A percentile compares a stretch with the other conserved stretches of the same genome.
Conservation (phyloP, 1,140 invertebrate genomes). For the Sarcophaga bullata region DNA sequence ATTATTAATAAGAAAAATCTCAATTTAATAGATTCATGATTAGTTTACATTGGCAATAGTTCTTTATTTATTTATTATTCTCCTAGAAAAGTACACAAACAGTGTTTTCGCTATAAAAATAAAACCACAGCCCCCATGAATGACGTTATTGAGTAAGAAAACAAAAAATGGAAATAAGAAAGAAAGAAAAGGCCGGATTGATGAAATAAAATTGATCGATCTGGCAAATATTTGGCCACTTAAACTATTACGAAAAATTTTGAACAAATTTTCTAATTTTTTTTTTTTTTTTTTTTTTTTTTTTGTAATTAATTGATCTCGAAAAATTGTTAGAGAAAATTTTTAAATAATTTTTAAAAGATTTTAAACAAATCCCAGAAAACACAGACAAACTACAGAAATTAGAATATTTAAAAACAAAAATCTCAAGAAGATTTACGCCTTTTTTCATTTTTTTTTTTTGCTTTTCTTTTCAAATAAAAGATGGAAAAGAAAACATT, state of each 20-base stretch:
- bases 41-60: slow-evolving; percentile 10
- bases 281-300: too few relatives aligned
- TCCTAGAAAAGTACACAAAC: neutral
- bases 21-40: neutral
- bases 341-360: neutral
- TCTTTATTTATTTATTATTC: neutral
- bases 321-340: neutral
- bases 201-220: neutral
- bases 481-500: too few relatives aligned
- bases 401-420: too few relatives aligned
- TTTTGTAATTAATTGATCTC: neutral
- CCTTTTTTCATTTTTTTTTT: too few relatives aligned
- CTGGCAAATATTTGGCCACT: neutral
- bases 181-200: too few relatives aligned
- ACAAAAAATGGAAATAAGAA: neutral
- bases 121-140: neutral
- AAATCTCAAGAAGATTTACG: too few relatives aligned
- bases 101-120: neutral
- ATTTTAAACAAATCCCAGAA: slow-evolving; percentile 5
- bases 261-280: too few relatives aligned
- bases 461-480: too few relatives aligned
- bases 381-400: neutral
- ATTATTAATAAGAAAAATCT: too few relatives aligned
- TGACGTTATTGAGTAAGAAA: neutral
- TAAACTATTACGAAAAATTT: neutral